phyloP scores from a whole-genome alignment of 1,140 invertebrate species.

The Ericerus pela region DNA sequence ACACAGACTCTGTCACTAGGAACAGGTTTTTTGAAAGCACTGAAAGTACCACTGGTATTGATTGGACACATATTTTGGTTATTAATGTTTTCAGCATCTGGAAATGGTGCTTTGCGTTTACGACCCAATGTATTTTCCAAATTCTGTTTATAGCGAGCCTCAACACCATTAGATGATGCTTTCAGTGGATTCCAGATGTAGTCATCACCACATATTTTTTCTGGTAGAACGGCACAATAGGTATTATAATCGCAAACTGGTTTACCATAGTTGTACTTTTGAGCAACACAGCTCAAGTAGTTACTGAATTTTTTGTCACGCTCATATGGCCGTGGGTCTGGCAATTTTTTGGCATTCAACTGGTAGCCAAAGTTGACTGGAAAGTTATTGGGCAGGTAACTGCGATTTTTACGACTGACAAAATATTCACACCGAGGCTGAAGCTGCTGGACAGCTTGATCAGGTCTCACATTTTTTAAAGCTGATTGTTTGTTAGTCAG shows the following conservation, averaged over 20 bases:
- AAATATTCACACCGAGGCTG: no score
- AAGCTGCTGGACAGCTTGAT: no score
- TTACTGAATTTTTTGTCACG: slow-evolving; percentile 3
- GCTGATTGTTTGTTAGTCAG: no score
- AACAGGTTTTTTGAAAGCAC: not conserved
- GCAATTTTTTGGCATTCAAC: not conserved
- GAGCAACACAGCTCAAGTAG: slow-evolving; percentile 4
- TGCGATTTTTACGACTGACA: not conserved
- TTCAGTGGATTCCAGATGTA: not conserved
- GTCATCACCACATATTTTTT: no score
- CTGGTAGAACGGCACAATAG: not conserved
- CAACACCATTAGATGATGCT: not conserved
- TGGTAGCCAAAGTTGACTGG: not conserved
- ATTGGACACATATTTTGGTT: not conserved
- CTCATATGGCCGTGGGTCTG: not conserved
- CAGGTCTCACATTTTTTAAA: no score
- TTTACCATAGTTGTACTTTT: not conserved
- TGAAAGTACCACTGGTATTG: not conserved
- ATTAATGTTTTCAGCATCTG: not conserved
- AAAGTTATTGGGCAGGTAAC: not conserved
- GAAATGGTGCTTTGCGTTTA: not conserved
- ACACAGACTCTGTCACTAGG: not conserved
- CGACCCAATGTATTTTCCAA: not conserved
- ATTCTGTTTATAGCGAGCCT: not conserved
- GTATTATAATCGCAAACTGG: not conserved